A percentile compares a stretch with the other conserved stretches of the same genome.
These are phyloP conservation scores for Silvanus unidentatus DNA, from an alignment of 2,888 invertebrate genomes.

Conservation along the genomic window DNA sequence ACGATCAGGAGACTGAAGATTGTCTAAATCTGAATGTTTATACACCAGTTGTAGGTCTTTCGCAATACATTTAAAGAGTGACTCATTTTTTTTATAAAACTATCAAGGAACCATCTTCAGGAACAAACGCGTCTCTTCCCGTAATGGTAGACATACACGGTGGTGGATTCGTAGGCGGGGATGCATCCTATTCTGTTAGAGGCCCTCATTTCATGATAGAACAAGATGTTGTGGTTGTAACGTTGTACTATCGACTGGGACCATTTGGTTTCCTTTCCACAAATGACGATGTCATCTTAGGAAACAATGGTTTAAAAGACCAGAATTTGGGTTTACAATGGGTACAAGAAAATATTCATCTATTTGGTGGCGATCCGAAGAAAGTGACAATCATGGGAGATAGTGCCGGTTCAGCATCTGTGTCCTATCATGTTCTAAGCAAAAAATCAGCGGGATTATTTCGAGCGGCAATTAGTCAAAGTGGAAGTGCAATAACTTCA, in stretches of 20 bases:
- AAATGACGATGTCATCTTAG: slow-evolving; percentile 24
- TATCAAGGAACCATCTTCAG: slow-evolving; percentile 12
- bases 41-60: slow-evolving; percentile 11
- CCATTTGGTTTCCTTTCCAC: slow-evolving; percentile 30
- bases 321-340: slow-evolving; percentile 27
- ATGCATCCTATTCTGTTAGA: slow-evolving; percentile 23
- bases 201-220: slow-evolving; percentile 39
- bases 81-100: slow-evolving; percentile 1
- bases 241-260: slow-evolving; percentile 28
- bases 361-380: slow-evolving; percentile 29
- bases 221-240: slow-evolving; percentile 30
- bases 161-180: slow-evolving; percentile 40
- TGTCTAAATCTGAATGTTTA: slow-evolving; percentile 29
- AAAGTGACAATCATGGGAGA: slow-evolving; percentile 26
- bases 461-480: slow-evolving; percentile 24
- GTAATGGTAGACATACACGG: slow-evolving; percentile 43
- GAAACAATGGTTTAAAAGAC: slow-evolving; percentile 30
- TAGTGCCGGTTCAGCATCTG: slow-evolving; percentile 27
- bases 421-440: slow-evolving; percentile 21
- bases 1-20: slow-evolving; percentile 24
- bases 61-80: slow-evolving; percentile 15
- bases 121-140: slow-evolving; percentile 26
- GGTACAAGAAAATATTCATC: slow-evolving; percentile 25
- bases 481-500: slow-evolving; percentile 23
- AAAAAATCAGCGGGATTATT: slow-evolving; percentile 20